Evolutionary conservation across 2,888 invertebrate species (phyloP).

Genomic region (Lithophane ornitopus): DNA sequence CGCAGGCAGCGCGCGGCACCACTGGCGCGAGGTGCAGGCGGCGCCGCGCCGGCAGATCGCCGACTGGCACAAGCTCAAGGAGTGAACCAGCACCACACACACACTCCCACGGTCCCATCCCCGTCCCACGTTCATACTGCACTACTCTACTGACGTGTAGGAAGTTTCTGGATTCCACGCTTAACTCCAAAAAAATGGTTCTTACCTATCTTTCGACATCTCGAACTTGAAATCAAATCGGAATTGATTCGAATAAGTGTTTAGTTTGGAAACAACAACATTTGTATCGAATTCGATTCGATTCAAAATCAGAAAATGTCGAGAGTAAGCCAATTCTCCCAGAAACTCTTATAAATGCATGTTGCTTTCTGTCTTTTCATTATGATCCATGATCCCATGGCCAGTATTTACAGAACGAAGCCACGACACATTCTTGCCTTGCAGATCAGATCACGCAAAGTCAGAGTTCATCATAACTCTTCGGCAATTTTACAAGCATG

Average conservation of each 20-base stretch:
- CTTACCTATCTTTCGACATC: background rate
- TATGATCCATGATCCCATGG: background rate
- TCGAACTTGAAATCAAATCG: background rate
- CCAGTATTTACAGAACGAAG: background rate
- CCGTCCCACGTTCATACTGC: constrained; percentile 45
- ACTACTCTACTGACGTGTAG: constrained; percentile 21
- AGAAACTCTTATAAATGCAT: background rate
- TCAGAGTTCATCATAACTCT: background rate
- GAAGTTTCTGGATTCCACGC: background rate
- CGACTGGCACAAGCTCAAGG: constrained; percentile 99
- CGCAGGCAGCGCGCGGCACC: constrained; percentile 96
- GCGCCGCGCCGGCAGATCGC: constrained; percentile 99
- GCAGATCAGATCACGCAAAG: background rate
- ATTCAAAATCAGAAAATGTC: background rate
- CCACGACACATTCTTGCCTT: background rate
- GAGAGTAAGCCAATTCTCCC: no score
- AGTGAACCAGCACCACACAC: constrained; percentile 89
- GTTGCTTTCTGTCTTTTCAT: background rate
- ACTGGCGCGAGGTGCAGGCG: constrained; percentile 99
- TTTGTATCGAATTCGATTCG: background rate
- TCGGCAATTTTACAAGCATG: background rate
- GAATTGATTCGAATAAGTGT: background rate
- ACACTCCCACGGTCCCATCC: constrained; percentile 6
- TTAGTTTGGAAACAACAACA: background rate
- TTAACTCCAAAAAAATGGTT: background rate